Percentiles rank a stretch among this genome's conserved stretches.
These are phyloP conservation scores for Callocephalon fimbriatum DNA, from an alignment of 2,113 vertebrate genomes.

Conservation along the genomic window DNA sequence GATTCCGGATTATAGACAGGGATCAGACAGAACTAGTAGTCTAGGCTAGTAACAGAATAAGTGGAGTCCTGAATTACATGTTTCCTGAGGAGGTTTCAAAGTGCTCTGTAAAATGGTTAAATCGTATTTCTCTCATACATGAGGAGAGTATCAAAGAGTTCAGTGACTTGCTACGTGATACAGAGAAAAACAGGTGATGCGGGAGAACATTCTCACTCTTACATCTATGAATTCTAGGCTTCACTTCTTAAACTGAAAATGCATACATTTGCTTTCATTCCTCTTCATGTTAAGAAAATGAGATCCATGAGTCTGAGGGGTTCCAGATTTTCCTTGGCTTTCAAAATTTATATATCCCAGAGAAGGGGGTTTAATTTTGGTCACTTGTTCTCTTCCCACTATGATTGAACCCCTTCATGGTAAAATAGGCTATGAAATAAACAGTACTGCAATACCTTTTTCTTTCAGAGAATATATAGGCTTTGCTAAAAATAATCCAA, in stretches of 20 bases:
- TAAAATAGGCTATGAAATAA: neutral
- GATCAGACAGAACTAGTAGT: neutral
- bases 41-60: neutral
- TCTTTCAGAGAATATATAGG: neutral
- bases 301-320: neutral
- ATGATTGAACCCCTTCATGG: neutral
- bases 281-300: neutral
- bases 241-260: neutral
- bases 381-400: neutral
- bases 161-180: neutral
- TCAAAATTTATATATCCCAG: neutral
- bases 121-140: neutral
- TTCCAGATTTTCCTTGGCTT: neutral
- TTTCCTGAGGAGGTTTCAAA: neutral
- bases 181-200: neutral
- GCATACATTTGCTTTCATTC: neutral
- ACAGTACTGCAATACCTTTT: neutral
- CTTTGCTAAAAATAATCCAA: neutral
- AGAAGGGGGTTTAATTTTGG: neutral
- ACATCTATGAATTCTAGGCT: neutral
- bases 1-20: neutral
- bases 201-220: neutral
- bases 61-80: neutral
- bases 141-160: neutral
- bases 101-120: neutral